A percentile compares a stretch with the other conserved stretches of the same genome.
phyloP scores from a whole-genome alignment of 2,888 invertebrate species.

The Acrobeloides nanus region DNA sequence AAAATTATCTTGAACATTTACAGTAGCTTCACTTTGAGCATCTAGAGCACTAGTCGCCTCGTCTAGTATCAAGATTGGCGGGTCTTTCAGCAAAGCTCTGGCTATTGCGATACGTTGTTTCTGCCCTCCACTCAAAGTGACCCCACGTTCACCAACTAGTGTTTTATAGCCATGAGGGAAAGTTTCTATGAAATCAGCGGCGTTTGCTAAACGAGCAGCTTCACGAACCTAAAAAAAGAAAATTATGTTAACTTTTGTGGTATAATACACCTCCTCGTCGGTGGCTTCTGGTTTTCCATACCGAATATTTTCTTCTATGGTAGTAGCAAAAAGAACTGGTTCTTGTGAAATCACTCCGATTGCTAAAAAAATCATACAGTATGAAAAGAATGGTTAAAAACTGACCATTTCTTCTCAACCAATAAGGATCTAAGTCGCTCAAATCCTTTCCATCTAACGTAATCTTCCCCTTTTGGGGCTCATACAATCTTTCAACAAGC shows the following conservation, averaged over 20 bases:
- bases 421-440: constrained; percentile 67
- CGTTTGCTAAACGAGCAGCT: constrained; percentile 80
- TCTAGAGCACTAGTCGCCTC: constrained; percentile 86
- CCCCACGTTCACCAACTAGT: constrained; percentile 28
- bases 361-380: no score
- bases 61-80: constrained; percentile 71
- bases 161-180: constrained; percentile 69
- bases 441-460: constrained; percentile 72
- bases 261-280: constrained; percentile 57
- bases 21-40: constrained; percentile 38
- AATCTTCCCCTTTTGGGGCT: constrained; percentile 67
- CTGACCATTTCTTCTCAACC: constrained; percentile 76
- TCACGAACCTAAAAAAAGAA: constrained; percentile 59
- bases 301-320: constrained; percentile 83
- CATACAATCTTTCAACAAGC: constrained; percentile 81
- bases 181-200: constrained; percentile 74
- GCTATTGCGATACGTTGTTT: constrained; percentile 77
- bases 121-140: constrained; percentile 72
- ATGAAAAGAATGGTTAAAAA: no score
- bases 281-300: constrained; percentile 67
- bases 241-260: neutral
- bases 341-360: constrained; percentile 59
- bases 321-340: constrained; percentile 83
- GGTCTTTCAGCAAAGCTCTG: constrained; percentile 81
- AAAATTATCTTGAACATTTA: constrained; percentile 8